phyloP scores from a whole-genome alignment of 1,140 invertebrate genomes.

The Theocolax elegans region DNA sequence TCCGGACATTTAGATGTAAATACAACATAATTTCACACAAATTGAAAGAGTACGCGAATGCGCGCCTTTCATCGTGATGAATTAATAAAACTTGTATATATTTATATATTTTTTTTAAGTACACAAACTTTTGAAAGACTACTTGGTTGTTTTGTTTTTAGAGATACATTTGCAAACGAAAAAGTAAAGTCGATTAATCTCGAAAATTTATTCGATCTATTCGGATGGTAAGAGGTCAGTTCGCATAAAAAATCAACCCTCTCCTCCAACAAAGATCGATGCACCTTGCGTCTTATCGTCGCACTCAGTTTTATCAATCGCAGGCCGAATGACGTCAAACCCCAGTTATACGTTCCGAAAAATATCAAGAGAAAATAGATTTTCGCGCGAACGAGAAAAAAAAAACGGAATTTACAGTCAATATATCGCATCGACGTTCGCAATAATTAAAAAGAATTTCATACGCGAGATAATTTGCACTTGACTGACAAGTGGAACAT shows the following conservation, averaged over 20 bases:
- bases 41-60: neutral
- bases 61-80: neutral
- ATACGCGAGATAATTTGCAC: neutral
- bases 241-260: slow-evolving; percentile 18
- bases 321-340: slow-evolving; percentile 36
- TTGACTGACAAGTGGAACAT: neutral
- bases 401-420: neutral
- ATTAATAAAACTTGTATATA: slow-evolving; percentile 37
- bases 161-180: too few species aligned
- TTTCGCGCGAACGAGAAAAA: neutral
- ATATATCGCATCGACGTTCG: neutral
- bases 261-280: slow-evolving; percentile 25
- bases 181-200: too few species aligned
- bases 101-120: slow-evolving; percentile 37
- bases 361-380: neutral
- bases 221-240: slow-evolving; percentile 14
- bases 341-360: neutral
- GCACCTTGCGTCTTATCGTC: slow-evolving; percentile 28
- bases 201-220: too few species aligned
- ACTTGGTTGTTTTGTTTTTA: neutral
- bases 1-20: slow-evolving; percentile 70
- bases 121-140: slow-evolving; percentile 20
- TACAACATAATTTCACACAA: too few species aligned
- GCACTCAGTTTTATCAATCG: slow-evolving; percentile 14
- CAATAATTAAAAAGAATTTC: neutral